Percentiles rank a stretch among this genome's conserved stretches.
These are phyloP conservation scores for Festucalex cinctus DNA, from an alignment of 2,113 vertebrate species.

Conservation along the genomic window DNA sequence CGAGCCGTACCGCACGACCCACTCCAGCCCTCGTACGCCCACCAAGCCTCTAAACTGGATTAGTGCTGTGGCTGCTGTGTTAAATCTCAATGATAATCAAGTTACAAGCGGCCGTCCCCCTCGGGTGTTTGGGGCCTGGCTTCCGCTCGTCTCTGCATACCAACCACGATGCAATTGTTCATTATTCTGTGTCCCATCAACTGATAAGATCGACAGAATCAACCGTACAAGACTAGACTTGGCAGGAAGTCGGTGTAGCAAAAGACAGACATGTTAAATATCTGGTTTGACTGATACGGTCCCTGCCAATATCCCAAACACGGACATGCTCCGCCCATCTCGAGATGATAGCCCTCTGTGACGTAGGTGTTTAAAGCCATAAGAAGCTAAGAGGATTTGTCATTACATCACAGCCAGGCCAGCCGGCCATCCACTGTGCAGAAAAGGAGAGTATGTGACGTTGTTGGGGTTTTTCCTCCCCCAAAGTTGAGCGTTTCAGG, in stretches of 20 bases:
- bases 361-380: slow-evolving; percentile 72
- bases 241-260: not conserved
- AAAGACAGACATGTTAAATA: slow-evolving; percentile 16
- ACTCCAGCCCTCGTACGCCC: slow-evolving; percentile 35
- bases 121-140: slow-evolving; percentile 21
- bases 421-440: slow-evolving; percentile 18
- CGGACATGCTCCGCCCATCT: slow-evolving; percentile 11
- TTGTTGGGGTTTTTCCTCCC: not conserved
- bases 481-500: slow-evolving; percentile 13
- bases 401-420: slow-evolving; percentile 60
- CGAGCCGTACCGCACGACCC: slow-evolving; percentile 13
- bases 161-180: not conserved
- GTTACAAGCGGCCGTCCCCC: slow-evolving; percentile 35
- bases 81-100: slow-evolving; percentile 65
- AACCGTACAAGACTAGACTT: not conserved
- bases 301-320: not conserved
- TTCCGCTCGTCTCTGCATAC: slow-evolving; percentile 25
- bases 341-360: slow-evolving; percentile 23
- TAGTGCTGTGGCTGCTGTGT: slow-evolving; percentile 49
- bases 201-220: slow-evolving; percentile 38
- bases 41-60: slow-evolving; percentile 54
- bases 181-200: slow-evolving; percentile 32
- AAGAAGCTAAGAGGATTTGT: slow-evolving; percentile 78
- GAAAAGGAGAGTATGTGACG: slow-evolving; percentile 1
- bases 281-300: not conserved